These are phyloP conservation scores for Anas platyrhynchos DNA, from an alignment of 2,113 vertebrate genomes.

Conservation along the genomic window DNA sequence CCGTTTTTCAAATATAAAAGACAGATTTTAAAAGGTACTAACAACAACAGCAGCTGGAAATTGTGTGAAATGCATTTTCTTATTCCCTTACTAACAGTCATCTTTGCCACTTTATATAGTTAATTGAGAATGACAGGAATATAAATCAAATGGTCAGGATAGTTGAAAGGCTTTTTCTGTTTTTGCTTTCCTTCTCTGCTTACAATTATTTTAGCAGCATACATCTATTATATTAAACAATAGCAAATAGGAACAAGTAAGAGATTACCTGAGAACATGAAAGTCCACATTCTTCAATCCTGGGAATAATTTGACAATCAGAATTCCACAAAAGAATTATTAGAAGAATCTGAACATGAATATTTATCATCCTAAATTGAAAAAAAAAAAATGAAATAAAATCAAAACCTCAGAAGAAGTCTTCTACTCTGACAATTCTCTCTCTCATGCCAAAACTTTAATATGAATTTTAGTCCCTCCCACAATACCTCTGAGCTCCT, in stretches of 20 bases:
- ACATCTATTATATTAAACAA: not conserved
- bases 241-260: constrained; percentile 22
- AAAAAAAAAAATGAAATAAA: not conserved
- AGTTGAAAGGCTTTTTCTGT: not conserved
- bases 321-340: constrained; percentile 48
- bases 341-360: constrained; percentile 44
- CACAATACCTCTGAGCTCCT: constrained; percentile 65
- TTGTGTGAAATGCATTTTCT: not conserved
- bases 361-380: constrained; percentile 34
- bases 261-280: constrained; percentile 73
- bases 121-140: constrained; percentile 1
- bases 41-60: not conserved
- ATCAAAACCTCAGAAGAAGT: constrained; percentile 40
- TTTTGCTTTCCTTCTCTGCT: not conserved
- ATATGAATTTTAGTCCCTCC: constrained; percentile 60
- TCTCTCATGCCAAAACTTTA: constrained; percentile 63
- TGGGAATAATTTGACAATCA: constrained; percentile 67
- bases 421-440: constrained; percentile 58
- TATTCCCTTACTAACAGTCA: not conserved
- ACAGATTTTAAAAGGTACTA: not conserved
- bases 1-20: not conserved
- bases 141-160: not conserved
- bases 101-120: not conserved
- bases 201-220: not conserved
- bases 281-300: constrained; percentile 75